A percentile compares a stretch with the other conserved stretches of the same genome.
phyloP scores from a whole-genome alignment of 2,888 invertebrate genomes.

The Gasteruption jaculator region DNA sequence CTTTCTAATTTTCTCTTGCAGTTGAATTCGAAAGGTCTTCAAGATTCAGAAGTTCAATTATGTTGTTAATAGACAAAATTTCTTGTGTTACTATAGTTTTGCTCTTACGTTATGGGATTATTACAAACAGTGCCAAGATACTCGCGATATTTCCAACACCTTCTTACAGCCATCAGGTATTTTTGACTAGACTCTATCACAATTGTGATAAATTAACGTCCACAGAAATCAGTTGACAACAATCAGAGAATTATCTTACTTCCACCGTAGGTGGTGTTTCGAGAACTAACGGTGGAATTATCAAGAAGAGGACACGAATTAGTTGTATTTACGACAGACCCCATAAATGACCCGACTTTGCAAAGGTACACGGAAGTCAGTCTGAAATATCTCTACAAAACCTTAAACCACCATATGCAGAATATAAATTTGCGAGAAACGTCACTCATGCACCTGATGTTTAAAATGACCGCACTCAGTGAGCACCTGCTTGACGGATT shows the following conservation, averaged over 20 bases:
- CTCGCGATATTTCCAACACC: constrained; percentile 12
- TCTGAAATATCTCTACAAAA: background rate
- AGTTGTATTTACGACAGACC: constrained; percentile 11
- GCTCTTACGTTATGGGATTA: too few relatives aligned
- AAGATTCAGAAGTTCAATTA: too few relatives aligned
- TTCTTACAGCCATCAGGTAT: constrained; percentile 15
- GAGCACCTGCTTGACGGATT: background rate
- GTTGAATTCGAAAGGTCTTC: too few relatives aligned
- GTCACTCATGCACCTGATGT: background rate
- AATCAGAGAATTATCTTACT: too few relatives aligned
- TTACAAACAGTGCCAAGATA: constrained; percentile 7
- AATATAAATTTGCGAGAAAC: background rate
- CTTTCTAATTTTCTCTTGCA: too few relatives aligned
- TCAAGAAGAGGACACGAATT: constrained; percentile 16
- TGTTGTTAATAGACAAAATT: too few relatives aligned
- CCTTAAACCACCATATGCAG: too few relatives aligned
- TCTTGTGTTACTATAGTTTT: too few relatives aligned
- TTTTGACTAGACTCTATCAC: too few relatives aligned
- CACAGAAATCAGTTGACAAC: too few relatives aligned
- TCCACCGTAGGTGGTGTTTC: constrained; percentile 11
- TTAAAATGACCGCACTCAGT: background rate
- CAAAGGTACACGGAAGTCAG: constrained; percentile 15
- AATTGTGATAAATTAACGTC: too few relatives aligned
- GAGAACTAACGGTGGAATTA: constrained; percentile 8
- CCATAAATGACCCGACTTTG: background rate